Conservation (phyloP, 1,140 invertebrate genomes). For the Schlechtendalia chinensis region DNA sequence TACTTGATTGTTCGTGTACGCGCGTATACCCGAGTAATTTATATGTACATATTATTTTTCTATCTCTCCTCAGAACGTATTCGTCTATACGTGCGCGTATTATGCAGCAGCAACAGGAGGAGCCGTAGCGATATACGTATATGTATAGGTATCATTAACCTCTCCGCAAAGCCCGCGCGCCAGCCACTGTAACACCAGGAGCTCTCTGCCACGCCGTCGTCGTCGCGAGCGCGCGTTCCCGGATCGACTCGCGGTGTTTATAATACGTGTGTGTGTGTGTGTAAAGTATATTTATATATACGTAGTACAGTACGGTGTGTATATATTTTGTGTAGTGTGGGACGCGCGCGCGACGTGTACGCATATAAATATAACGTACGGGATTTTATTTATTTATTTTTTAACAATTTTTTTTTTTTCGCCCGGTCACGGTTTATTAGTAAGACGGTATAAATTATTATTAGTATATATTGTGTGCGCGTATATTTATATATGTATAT, state of each 20-base stretch:
- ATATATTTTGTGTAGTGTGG: background rate
- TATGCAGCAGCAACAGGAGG: background rate
- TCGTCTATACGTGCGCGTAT: background rate
- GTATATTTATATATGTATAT: too few relatives aligned
- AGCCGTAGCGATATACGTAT: background rate
- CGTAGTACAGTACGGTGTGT: too few relatives aligned
- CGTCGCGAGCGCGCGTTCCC: background rate
- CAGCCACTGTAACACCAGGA: background rate
- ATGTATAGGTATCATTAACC: background rate
- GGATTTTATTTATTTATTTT: too few relatives aligned
- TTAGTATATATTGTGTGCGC: too few relatives aligned
- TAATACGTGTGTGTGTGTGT: too few relatives aligned
- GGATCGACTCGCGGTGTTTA: background rate
- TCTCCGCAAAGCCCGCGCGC: background rate
- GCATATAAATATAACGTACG: background rate
- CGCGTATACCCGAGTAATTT: slow-evolving; percentile 2
- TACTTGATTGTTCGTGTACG: background rate
- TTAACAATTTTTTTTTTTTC: too few relatives aligned
- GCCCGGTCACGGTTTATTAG: too few relatives aligned
- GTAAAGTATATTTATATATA: too few relatives aligned
- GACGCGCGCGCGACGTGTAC: background rate
- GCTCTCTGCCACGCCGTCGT: background rate
- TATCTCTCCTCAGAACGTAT: background rate
- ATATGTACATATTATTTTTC: background rate
- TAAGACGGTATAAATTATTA: too few relatives aligned